phyloP scores from a whole-genome alignment of 2,888 invertebrate species.

The Cantharis rustica region DNA sequence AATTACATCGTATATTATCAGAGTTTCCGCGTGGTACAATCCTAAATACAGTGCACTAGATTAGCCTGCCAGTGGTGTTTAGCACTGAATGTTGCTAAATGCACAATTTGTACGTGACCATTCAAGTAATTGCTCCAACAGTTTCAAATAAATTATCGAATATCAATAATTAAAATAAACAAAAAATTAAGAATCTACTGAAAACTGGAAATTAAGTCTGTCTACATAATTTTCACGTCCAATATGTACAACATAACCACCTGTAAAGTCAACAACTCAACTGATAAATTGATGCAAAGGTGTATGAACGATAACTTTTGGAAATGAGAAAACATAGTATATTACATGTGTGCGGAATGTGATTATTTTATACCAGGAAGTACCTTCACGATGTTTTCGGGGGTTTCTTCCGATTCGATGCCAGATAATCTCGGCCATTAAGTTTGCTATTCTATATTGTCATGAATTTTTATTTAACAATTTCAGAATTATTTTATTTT shows the following conservation, averaged over 20 bases:
- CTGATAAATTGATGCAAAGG: not conserved
- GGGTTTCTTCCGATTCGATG: too few species aligned
- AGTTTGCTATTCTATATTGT: too few species aligned
- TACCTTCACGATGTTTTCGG: too few species aligned
- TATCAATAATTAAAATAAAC: not conserved
- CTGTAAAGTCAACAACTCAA: not conserved
- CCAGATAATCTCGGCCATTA: too few species aligned
- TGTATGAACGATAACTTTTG: too few species aligned
- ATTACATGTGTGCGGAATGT: too few species aligned
- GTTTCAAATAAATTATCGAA: not conserved
- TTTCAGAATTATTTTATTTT: too few species aligned
- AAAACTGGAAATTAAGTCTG: not conserved
- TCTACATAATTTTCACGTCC: not conserved
- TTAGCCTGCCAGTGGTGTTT: constrained; percentile 26
- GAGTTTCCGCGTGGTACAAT: constrained; percentile 30
- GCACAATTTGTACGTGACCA: constrained; percentile 29
- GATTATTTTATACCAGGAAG: too few species aligned
- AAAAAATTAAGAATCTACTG: not conserved
- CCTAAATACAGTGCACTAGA: constrained; percentile 30
- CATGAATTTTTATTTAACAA: too few species aligned
- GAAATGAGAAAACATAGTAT: too few species aligned
- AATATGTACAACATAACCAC: not conserved
- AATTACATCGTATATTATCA: constrained; percentile 36
- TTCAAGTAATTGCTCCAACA: constrained; percentile 14
- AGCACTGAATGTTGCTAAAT: constrained; percentile 27